These are phyloP conservation scores for Orchesella flavescens DNA, from an alignment of 2,888 invertebrate genomes.

Conservation along the genomic window DNA sequence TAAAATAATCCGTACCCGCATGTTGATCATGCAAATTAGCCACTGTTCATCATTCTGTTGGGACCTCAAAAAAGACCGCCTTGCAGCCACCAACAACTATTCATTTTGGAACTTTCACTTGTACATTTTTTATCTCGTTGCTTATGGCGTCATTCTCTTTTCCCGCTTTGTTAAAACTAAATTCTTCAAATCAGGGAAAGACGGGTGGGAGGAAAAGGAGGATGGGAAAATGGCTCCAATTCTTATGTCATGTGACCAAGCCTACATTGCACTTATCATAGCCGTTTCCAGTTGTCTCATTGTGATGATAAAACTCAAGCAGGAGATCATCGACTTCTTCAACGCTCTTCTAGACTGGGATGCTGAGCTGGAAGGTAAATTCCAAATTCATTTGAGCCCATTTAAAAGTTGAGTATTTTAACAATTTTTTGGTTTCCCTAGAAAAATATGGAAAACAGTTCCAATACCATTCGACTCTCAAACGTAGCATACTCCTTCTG, in stretches of 20 bases:
- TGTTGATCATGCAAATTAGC: not conserved
- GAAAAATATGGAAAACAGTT: not conserved
- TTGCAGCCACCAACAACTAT: not conserved
- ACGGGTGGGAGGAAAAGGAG: not conserved
- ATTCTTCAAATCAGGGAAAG: not conserved
- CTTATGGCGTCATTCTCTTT: not conserved
- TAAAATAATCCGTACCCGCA: not conserved
- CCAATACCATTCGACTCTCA: not conserved
- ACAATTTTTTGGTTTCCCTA: not conserved
- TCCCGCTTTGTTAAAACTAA: not conserved
- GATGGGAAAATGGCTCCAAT: not conserved
- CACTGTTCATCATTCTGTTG: not conserved
- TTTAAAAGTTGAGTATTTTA: not conserved
- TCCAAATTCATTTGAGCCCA: not conserved
- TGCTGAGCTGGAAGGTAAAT: slow-evolving; percentile 4
- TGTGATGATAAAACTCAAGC: not conserved
- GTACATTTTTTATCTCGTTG: not conserved
- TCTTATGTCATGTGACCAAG: not conserved
- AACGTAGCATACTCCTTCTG: not conserved
- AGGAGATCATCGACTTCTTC: slow-evolving; percentile 9
- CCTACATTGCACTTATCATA: not conserved
- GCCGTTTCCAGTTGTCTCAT: not conserved
- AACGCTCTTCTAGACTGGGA: not conserved
- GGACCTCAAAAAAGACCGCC: not conserved
- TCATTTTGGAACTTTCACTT: slow-evolving; percentile 14